A percentile compares a stretch with the other conserved stretches of the same genome.
phyloP scores from a whole-genome alignment of 2,113 vertebrate species.

The Hippocampus abdominalis region DNA sequence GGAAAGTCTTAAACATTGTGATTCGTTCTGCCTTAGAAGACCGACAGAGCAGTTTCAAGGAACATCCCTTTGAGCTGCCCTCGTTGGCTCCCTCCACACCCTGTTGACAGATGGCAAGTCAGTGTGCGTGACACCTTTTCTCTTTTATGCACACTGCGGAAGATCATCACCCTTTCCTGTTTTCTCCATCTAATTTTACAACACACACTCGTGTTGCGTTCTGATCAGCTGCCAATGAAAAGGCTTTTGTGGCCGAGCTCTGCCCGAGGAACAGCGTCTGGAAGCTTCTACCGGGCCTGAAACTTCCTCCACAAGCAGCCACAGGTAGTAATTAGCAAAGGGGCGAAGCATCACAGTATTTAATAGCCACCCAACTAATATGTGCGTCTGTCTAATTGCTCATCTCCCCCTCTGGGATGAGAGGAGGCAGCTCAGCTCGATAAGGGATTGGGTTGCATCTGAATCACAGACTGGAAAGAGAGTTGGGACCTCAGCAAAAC shows the following conservation, averaged over 20 bases:
- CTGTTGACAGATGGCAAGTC: constrained; percentile 70
- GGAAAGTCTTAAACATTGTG: not conserved
- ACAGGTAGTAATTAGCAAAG: constrained; percentile 33
- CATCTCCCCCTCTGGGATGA: constrained; percentile 31
- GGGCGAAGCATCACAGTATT: constrained; percentile 43
- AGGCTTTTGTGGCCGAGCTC: not conserved
- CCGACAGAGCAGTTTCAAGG: not conserved
- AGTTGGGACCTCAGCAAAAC: constrained; percentile 27
- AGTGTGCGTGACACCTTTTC: constrained; percentile 72
- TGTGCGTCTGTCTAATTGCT: constrained; percentile 58
- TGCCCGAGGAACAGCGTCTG: constrained; percentile 19
- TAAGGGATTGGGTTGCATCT: constrained; percentile 46
- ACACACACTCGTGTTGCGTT: not conserved
- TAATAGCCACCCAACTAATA: constrained; percentile 62
- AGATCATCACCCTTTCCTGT: constrained; percentile 47
- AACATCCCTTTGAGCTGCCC: constrained; percentile 17
- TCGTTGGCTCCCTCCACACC: constrained; percentile 29
- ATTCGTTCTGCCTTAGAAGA: not conserved
- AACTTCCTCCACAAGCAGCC: constrained; percentile 33
- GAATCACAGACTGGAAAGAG: constrained; percentile 30
- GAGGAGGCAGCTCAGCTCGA: constrained; percentile 25
- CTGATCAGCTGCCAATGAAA: not conserved
- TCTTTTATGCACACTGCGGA: constrained; percentile 64
- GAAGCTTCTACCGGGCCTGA: constrained; percentile 40
- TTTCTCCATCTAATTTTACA: constrained; percentile 24